Evolutionary conservation across 2,797 vertebrate genomes (phyloP), one percentile per base, ranked within the genome.

Genomic region (Myotis daubentonii): DNA sequence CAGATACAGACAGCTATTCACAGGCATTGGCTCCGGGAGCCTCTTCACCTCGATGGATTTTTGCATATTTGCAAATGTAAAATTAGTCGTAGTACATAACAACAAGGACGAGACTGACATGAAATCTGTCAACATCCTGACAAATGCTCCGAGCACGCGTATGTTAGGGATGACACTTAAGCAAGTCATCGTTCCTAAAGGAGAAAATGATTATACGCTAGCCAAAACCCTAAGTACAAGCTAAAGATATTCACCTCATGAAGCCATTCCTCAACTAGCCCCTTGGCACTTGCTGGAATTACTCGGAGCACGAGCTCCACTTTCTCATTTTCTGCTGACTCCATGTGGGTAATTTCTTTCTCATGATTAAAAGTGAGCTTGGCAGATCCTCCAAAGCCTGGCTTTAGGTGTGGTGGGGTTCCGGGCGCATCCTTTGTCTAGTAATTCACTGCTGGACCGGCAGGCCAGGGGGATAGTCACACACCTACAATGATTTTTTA

Each of bases 261-360:
- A 97, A 98, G 97, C 97, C 98, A 98, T 98, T 98, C 98, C 98
- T 99, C 98, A 98, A 98, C 98, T 97, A 98, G 98, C 97, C 98
- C 98, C 98, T 98, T 98, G 98, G 98, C 98, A 98, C 95, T 98
- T 89, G 97, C 97, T 97, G 97, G 98, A 98, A 98, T 98, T 97
- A 98, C 98, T 98, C 97, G 0, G 97, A 98, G 97, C 97, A 98
- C 88, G 96, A 98, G 97, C 94, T 98, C 98, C 94, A 98, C 98
- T 98, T 98, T 98, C 98, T 98, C 98, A 98, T 98, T 98, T 98
- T 98, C 98, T 97, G 98, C 97, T 97, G 98, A 98, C 98, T 98
- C 98, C 97, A 97, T 97, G 98, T 98, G 98, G 89, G 98, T 98
- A 97, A 98, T 98, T 98, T 98, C 98, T 97, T 98, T 98, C 96